Conservation (phyloP, 2,888 invertebrate species). For the Podabrus alpinus region DNA sequence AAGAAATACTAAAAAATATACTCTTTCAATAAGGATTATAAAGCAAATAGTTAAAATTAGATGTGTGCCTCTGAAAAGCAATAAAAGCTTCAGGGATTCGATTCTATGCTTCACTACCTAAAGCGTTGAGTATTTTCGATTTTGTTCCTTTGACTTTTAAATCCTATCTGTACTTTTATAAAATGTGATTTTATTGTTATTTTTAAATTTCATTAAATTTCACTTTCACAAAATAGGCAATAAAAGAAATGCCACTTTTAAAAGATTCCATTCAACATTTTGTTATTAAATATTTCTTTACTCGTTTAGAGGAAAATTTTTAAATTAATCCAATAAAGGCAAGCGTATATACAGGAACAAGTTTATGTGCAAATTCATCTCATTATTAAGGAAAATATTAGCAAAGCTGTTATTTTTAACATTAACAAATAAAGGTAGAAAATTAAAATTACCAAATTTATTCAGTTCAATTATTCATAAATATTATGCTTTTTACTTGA, state of each 20-base stretch:
- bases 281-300: not conserved
- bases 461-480: not conserved
- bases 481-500: too few species aligned
- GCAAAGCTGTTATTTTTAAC: not conserved
- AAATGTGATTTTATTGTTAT: not conserved
- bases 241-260: not conserved
- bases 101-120: conserved; percentile 21
- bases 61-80: conserved; percentile 17
- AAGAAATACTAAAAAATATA: not conserved
- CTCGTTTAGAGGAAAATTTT: not conserved
- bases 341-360: not conserved
- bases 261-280: not conserved
- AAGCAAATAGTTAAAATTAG: conserved; percentile 22
- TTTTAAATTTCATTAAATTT: not conserved
- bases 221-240: not conserved
- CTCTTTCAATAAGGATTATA: conserved; percentile 15
- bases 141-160: conserved; percentile 20
- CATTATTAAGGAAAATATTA: not conserved
- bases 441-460: not conserved
- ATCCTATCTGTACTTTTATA: conserved; percentile 17
- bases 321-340: not conserved
- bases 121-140: conserved; percentile 17
- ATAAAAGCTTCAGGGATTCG: conserved; percentile 20
- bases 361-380: not conserved
- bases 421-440: not conserved